Evolutionary conservation across 1,140 invertebrate genomes (phyloP).

Genomic region (Pollicipes pollicipes): DNA sequence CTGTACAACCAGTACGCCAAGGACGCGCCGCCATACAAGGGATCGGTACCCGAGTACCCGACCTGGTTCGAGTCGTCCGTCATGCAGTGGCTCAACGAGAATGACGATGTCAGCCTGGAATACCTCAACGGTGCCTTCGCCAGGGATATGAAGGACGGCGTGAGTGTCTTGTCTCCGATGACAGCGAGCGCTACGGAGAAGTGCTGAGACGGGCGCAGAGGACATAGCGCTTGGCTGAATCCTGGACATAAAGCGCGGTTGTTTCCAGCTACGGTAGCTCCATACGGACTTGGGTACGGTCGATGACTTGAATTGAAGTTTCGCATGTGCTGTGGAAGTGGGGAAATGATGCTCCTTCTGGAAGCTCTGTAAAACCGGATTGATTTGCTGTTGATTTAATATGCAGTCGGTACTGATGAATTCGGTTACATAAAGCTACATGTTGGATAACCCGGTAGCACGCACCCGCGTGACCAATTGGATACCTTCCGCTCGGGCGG

Average conservation of each 20-base stretch:
- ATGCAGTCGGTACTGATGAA: no score
- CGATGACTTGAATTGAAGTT: no score
- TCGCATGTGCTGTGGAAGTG: no score
- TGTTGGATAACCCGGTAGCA: no score
- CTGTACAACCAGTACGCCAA: conserved; percentile 97
- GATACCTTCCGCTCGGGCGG: no score
- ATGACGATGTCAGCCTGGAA: conserved; percentile 96
- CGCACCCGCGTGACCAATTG: no score
- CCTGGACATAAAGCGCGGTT: conserved; percentile 9
- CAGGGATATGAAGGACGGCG: conserved; percentile 95
- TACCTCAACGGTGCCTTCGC: conserved; percentile 97
- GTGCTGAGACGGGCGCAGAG: neutral
- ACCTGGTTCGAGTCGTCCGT: conserved; percentile 99
- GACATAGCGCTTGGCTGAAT: conserved; percentile 1
- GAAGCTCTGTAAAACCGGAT: no score
- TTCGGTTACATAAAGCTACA: no score
- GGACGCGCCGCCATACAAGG: conserved; percentile 90
- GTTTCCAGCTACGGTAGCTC: no score
- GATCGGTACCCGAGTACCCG: conserved; percentile 83
- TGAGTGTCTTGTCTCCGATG: conserved; percentile 44
- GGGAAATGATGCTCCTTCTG: no score
- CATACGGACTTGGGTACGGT: no score
- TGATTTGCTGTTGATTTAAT: no score
- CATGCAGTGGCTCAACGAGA: conserved; percentile 99
- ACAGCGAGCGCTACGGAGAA: conserved; percentile 7